Conservation (phyloP, 2,113 vertebrate genomes). For the Oplegnathus fasciatus region DNA sequence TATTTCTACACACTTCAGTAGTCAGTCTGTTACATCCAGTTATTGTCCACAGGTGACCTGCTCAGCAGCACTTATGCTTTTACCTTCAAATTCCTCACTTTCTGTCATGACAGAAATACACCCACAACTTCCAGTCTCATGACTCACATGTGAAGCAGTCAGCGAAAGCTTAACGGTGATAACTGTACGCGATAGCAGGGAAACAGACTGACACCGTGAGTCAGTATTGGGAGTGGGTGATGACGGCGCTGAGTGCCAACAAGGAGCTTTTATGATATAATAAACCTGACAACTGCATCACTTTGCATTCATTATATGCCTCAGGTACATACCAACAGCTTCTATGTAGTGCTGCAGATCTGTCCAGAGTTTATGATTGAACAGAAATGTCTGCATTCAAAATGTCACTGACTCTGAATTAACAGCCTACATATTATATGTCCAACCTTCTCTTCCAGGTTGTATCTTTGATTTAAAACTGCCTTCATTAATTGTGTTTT, state of each 20-base stretch:
- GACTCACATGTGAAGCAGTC: slow-evolving; percentile 32
- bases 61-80: slow-evolving; percentile 4
- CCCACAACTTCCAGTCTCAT: slow-evolving; percentile 45
- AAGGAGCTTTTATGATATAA: slow-evolving; percentile 67
- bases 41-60: slow-evolving; percentile 5
- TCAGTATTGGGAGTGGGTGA: slow-evolving; percentile 58
- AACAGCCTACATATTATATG: background rate
- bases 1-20: background rate
- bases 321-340: slow-evolving; percentile 28
- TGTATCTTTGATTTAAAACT: background rate
- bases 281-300: slow-evolving; percentile 52
- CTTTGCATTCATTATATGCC: slow-evolving; percentile 62
- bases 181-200: slow-evolving; percentile 38
- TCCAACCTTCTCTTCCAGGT: background rate
- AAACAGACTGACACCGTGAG: slow-evolving; percentile 43
- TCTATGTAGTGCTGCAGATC: slow-evolving; percentile 29
- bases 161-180: slow-evolving; percentile 26
- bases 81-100: slow-evolving; percentile 5
- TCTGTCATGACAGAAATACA: slow-evolving; percentile 33
- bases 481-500: too few species aligned
- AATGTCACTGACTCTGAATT: background rate
- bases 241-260: slow-evolving; percentile 43
- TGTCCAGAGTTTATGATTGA: background rate
- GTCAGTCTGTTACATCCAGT: background rate
- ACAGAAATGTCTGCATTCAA: slow-evolving; percentile 20